phyloP scores from a whole-genome alignment of 2,888 invertebrate genomes.

The Sabatieria punctata region DNA sequence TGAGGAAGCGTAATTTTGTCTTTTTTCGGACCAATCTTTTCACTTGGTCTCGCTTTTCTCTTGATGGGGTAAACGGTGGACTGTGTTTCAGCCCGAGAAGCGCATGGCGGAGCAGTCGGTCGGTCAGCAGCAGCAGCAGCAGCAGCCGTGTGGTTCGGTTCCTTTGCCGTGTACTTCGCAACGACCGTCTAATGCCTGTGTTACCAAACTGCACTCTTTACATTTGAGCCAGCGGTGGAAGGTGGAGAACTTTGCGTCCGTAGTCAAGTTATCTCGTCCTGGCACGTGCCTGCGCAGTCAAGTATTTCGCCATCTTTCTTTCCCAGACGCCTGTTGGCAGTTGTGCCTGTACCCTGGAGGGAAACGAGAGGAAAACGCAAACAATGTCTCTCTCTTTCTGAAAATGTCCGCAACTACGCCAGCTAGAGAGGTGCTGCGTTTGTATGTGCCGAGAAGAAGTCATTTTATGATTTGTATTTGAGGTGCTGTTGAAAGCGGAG shows the following conservation, averaged over 20 bases:
- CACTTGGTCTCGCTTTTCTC: too few species aligned
- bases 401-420: conserved; percentile 20
- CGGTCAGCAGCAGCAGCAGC: too few species aligned
- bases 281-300: conserved; percentile 27
- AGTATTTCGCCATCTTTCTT: conserved; percentile 16
- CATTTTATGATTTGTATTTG: conserved; percentile 7
- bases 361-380: conserved; percentile 27
- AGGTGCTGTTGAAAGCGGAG: conserved; percentile 29
- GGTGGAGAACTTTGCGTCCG: conserved; percentile 24
- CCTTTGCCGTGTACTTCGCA: too few species aligned
- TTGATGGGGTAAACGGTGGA: too few species aligned
- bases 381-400: conserved; percentile 26
- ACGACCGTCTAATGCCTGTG: too few species aligned
- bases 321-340: conserved; percentile 29
- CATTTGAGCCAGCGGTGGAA: conserved; percentile 10
- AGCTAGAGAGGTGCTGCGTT: conserved; percentile 24
- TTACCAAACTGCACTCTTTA: conserved; percentile 6
- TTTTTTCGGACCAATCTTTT: too few species aligned
- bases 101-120: too few species aligned
- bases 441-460: too few species aligned
- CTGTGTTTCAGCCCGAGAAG: too few species aligned
- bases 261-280: conserved; percentile 25
- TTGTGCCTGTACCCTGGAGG: conserved; percentile 30
- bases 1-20: too few species aligned
- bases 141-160: too few species aligned